Base-by-base conservation (phyloP, 1,140 invertebrate species). In the Heterodera carotae region DNA sequence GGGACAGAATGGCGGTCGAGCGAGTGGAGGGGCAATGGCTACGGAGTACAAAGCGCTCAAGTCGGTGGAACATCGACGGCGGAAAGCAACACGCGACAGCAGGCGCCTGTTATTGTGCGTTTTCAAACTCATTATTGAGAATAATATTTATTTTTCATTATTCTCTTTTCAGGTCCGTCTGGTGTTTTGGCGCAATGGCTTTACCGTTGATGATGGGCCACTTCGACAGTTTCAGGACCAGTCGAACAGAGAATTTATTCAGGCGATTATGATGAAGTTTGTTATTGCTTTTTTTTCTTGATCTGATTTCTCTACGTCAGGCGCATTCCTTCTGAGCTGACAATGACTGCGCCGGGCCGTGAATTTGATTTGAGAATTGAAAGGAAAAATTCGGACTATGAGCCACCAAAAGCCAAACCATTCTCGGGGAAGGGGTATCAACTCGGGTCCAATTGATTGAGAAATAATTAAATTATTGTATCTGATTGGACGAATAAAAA, bases 321-420 rank as follows among this genome's bases (percentile, higher is more conserved):
- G 6, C 93, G 95, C 90, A 93, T 98, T 75, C 96, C 96, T 0
- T 86, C 90, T 75, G 95, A 97, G 89, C 89, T 98, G 34, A 89
- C 36, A 39, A 39, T 39, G 4, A 10, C 92, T 81, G 91, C 91
- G 36, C 88, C 89, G 81, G 92, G 92, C 7, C 91, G 91, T 5
- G 92, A 95, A 89, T 92, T 97, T 0, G 92, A 93, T 81, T 90
- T 98, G 64, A 93, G 93, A 82, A 93, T 98, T 90, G 94, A 97
- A 33, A 78, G 82, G 33, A 84, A 79, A 43, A 10, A n/a, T 5
- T 53, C 76, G 10, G 68, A 62, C 66, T 89, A 90, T 7, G 67
- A 77, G 31, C 91, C 91, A 87, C 88, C 88, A 60, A 90, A 90
- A 82, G 84, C 91, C 43, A 91, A 92, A 87, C 91, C 93, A 56